phyloP scores from a whole-genome alignment of 2,888 invertebrate species.

The Plebejus anna region DNA sequence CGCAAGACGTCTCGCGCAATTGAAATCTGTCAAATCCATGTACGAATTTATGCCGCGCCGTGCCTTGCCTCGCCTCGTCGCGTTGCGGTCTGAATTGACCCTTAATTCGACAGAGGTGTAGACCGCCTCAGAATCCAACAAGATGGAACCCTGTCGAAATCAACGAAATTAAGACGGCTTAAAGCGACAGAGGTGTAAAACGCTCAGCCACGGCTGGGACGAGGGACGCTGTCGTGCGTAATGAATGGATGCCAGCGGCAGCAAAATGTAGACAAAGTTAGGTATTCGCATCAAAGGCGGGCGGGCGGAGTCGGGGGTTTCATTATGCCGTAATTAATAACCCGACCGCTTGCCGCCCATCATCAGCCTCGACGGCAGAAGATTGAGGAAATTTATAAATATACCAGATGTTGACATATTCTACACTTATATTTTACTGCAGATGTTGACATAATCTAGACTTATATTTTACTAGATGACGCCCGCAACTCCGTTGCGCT shows the following conservation, averaged over 20 bases:
- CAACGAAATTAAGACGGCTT: neutral
- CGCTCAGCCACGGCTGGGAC: neutral
- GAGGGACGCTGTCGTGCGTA: conserved; percentile 28
- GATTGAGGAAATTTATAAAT: neutral
- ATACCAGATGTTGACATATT: no score
- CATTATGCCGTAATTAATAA: conserved; percentile 45
- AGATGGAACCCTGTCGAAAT: conserved; percentile 2
- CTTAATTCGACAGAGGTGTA: neutral
- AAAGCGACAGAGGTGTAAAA: neutral
- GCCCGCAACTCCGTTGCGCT: no score
- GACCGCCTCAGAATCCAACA: neutral
- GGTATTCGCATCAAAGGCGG: conserved; percentile 42
- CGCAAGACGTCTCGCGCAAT: no score
- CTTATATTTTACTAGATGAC: no score
- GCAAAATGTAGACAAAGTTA: conserved; percentile 37
- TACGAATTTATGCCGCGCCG: no score
- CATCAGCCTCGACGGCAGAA: neutral
- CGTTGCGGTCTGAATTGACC: no score
- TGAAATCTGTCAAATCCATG: no score
- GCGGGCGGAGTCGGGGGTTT: conserved; percentile 40
- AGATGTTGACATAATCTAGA: no score
- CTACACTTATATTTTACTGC: no score
- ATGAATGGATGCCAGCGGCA: conserved; percentile 37
- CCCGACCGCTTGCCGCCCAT: conserved; percentile 22
- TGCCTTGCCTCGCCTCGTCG: no score